Conservation (phyloP, 2,797 vertebrate genomes). For the Sebastes iracundus region DNA sequence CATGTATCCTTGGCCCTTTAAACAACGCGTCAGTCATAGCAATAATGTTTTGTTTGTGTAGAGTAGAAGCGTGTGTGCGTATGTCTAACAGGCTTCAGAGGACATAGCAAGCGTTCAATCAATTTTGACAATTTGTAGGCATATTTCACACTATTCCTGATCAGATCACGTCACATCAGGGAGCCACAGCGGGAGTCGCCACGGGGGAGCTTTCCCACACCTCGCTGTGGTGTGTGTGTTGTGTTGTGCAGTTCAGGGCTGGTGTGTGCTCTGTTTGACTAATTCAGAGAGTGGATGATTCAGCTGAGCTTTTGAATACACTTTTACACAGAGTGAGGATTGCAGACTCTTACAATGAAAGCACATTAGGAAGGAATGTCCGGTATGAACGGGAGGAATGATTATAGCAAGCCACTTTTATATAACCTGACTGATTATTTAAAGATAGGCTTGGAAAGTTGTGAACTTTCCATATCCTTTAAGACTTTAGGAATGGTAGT, state of each 20-base stretch:
- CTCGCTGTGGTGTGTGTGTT: not conserved
- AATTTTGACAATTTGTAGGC: constrained; percentile 28
- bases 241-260: not conserved
- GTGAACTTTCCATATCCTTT: not conserved
- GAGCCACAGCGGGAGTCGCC: constrained; percentile 37
- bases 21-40: constrained; percentile 30
- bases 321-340: not conserved
- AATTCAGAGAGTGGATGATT: not conserved
- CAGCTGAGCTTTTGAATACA: not conserved
- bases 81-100: not conserved
- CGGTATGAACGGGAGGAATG: too few relatives aligned
- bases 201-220: not conserved
- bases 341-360: not conserved
- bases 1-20: constrained; percentile 41
- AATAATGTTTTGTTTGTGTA: not conserved
- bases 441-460: not conserved
- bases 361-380: not conserved
- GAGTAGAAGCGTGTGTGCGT: not conserved
- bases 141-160: constrained; percentile 34
- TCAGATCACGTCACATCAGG: constrained; percentile 36
- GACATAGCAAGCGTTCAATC: constrained; percentile 26
- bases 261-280: not conserved
- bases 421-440: not conserved
- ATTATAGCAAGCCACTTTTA: not conserved
- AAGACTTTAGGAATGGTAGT: not conserved